These are phyloP conservation scores for Apodemus sylvaticus DNA, from an alignment of 2,113 vertebrate species.

Conservation along the genomic window DNA sequence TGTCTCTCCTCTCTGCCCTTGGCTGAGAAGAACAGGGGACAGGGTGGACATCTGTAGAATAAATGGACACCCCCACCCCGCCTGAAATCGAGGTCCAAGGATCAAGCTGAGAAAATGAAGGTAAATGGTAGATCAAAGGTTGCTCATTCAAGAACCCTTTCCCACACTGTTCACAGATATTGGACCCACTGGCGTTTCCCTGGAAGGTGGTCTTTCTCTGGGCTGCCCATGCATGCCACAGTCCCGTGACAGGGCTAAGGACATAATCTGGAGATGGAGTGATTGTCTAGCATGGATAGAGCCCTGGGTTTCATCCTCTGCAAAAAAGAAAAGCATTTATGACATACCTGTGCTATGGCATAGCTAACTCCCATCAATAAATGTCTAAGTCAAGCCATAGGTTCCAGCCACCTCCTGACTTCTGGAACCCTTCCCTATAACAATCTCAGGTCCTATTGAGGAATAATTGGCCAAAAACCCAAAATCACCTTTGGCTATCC, in stretches of 20 bases:
- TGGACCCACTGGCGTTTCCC: not conserved
- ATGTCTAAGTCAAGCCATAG: not conserved
- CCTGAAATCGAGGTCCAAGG: not conserved
- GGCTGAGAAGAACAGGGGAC: not conserved
- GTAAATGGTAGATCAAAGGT: not conserved
- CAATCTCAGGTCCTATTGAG: not conserved
- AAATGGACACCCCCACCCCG: not conserved
- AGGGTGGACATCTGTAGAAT: not conserved
- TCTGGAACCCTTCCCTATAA: not conserved
- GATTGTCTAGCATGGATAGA: not conserved
- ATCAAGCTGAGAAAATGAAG: not conserved
- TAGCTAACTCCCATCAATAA: not conserved
- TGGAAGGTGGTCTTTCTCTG: not conserved
- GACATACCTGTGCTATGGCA: not conserved
- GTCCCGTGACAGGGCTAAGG: not conserved
- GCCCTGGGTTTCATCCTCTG: not conserved
- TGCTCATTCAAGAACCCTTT: not conserved
- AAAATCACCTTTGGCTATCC: not conserved
- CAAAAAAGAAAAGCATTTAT: not conserved
- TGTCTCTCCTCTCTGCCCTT: conserved; percentile 40
- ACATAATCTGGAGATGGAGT: not conserved
- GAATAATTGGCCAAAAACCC: not conserved
- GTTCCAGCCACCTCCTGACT: not conserved
- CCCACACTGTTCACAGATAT: not conserved
- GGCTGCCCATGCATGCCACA: not conserved